Evolutionary conservation across 1,140 invertebrate genomes (phyloP), one percentile per base, ranked within the genome.

Genomic region (Capitella teleta): DNA sequence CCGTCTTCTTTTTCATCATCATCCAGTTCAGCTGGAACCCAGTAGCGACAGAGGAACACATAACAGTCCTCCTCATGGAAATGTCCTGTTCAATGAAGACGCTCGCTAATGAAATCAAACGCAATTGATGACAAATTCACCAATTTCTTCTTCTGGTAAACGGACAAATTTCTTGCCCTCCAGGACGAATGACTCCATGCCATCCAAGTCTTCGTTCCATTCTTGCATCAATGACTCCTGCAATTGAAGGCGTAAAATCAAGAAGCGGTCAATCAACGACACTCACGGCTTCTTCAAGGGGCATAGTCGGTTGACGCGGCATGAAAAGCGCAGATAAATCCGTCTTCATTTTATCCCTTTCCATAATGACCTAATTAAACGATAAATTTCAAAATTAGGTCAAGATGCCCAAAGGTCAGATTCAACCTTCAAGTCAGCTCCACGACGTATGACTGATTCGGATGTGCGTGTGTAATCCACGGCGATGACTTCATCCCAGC

Each of bases 381-480:
- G 42, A 38, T 38, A 37, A 47, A 53, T n/a, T 46, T 45, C 5
- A 1, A 40, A 24, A 16, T 19, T 8, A 40, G 6, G 19, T 21
- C 4, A 16, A 40, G 0, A 24, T 18, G 10, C 1, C n/a, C n/a
- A n/a, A n/a, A n/a, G n/a, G n/a, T n/a, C n/a, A n/a, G n/a, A n/a
- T n/a, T n/a, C n/a, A n/a, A n/a, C 67, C 61, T 85, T 88, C 24
- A 98, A 77, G 75, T 99, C 92, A 5, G 90, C 93, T 12, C 95
- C 95, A 47, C 94, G 93, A 63, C 90, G 83, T 25, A 85, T 84
- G 0, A 99, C 94, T 1, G 93, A 97, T 67, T 95, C 92, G 0
- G 94, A 92, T 1, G 95, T 98, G 56, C 95, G 79, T 10, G 96
- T 99, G 67, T 96, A 98, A 76, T 99, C 96, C 4, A 98, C 94